Evolutionary conservation across 2,113 vertebrate species (phyloP).

Genomic region (Cettia cetti): DNA sequence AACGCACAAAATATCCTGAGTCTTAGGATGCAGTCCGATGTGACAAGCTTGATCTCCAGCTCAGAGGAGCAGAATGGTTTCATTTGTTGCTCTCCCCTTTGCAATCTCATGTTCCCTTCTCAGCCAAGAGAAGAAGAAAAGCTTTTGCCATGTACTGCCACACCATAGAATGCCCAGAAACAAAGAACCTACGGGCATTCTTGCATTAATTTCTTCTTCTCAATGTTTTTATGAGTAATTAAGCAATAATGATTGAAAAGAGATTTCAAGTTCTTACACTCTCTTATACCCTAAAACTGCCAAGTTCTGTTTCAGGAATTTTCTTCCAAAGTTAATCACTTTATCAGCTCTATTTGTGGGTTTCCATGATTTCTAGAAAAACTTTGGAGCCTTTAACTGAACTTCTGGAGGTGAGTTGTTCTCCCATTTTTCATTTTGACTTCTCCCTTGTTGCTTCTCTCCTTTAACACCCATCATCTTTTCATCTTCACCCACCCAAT

Average conservation of each 20-base stretch:
- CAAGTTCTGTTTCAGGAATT: background rate
- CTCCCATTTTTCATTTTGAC: background rate
- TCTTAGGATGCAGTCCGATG: background rate
- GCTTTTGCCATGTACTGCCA: background rate
- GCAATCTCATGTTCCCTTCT: background rate
- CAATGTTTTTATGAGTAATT: background rate
- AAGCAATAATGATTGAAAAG: background rate
- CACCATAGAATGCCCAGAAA: background rate
- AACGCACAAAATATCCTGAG: background rate
- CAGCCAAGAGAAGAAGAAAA: background rate
- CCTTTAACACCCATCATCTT: background rate
- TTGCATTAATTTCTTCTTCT: background rate
- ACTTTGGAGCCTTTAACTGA: background rate
- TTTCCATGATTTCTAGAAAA: background rate
- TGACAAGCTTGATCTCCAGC: background rate
- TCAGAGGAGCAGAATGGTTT: background rate
- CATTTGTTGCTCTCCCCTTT: background rate
- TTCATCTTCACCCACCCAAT: background rate
- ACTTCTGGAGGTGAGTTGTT: background rate
- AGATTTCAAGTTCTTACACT: background rate
- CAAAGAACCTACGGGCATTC: background rate
- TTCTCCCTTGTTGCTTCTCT: background rate
- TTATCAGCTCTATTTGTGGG: background rate
- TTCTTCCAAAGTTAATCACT: background rate
- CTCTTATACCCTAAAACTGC: background rate